Conservation (phyloP, 1,140 invertebrate genomes). For the Elymnias hypermnestra region DNA sequence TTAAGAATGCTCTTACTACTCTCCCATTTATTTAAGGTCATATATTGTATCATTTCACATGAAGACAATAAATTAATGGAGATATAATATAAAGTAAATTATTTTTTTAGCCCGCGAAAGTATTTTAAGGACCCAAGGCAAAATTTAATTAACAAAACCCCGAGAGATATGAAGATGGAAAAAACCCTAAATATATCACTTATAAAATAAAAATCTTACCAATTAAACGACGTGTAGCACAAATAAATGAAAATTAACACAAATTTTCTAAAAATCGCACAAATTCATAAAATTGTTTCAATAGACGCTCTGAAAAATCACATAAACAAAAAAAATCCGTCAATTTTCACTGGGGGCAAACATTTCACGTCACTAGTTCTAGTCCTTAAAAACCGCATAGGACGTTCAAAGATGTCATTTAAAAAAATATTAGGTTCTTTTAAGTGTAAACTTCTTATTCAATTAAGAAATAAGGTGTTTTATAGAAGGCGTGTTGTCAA, state of each 20-base stretch:
- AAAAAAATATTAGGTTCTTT: constrained; percentile 8
- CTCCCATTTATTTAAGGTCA: no score
- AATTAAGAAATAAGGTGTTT: constrained; percentile 1
- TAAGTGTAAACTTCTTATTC: not conserved
- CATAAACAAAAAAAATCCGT: constrained; percentile 37
- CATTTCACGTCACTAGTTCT: constrained; percentile 54
- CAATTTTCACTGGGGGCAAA: constrained; percentile 49
- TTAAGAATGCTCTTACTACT: no score
- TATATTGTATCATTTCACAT: no score
- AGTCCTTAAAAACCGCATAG: constrained; percentile 42
- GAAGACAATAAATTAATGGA: no score
- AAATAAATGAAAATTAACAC: constrained; percentile 20
- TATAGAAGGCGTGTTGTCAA: constrained; percentile 34
- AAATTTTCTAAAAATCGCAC: constrained; percentile 25
- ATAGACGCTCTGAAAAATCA: constrained; percentile 19
- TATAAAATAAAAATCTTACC: constrained; percentile 20
- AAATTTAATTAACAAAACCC: no score
- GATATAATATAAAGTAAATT: no score
- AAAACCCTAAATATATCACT: no score
- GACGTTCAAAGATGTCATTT: not conserved
- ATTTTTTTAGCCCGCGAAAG: no score
- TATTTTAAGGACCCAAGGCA: no score
- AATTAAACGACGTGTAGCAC: constrained; percentile 7
- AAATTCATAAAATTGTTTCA: constrained; percentile 14
- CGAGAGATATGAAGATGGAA: no score